Conservation (phyloP, 2,113 vertebrate species). For the Crotophaga sulcirostris region DNA sequence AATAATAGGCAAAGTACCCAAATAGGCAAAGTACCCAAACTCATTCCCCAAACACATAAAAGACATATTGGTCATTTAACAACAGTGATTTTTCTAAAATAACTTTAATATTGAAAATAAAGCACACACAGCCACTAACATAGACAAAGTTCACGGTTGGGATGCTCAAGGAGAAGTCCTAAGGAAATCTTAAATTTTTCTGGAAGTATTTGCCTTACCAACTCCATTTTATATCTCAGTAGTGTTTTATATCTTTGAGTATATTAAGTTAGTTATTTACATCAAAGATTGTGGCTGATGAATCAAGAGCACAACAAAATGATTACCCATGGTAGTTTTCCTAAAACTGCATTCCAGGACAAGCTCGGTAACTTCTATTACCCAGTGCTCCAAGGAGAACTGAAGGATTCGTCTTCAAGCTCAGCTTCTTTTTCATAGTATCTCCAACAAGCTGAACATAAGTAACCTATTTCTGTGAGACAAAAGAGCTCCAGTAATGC, state of each 20-base stretch:
- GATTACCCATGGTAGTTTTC: background rate
- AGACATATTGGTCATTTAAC: rapidly evolving
- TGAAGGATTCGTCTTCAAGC: background rate
- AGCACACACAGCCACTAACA: background rate
- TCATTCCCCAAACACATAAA: background rate
- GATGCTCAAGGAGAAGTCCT: background rate
- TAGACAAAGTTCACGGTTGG: background rate
- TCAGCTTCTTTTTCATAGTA: background rate
- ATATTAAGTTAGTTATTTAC: background rate
- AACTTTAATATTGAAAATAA: background rate
- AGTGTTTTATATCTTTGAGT: background rate
- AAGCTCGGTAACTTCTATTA: background rate
- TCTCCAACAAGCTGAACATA: background rate
- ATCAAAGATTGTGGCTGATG: background rate
- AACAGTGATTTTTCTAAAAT: background rate
- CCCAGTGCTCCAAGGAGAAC: background rate
- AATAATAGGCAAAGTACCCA: background rate
- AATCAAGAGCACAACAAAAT: background rate
- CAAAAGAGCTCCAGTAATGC: background rate
- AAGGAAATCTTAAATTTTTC: background rate
- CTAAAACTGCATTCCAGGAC: background rate
- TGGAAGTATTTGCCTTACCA: background rate
- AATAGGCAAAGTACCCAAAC: background rate
- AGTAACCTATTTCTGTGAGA: background rate
- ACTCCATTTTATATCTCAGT: background rate